Percentiles rank a stretch among this genome's conserved stretches.
Conservation (phyloP, 2,113 vertebrate genomes). For the Microtus ochrogaster region DNA sequence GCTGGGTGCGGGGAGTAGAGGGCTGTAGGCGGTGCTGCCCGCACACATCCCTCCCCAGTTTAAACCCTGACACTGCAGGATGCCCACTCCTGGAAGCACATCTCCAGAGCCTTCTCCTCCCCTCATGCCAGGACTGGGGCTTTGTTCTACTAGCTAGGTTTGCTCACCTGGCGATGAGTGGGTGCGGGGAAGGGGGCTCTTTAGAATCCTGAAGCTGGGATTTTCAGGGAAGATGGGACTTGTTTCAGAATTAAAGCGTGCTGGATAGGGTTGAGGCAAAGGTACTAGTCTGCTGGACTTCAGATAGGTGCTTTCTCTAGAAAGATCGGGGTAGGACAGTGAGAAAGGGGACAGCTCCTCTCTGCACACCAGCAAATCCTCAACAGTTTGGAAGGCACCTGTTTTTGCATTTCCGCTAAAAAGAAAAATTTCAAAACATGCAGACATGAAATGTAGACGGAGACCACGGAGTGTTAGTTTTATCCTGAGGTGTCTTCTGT, state of each 20-base stretch:
- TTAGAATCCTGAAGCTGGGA: conserved; percentile 64
- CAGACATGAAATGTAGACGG: not conserved
- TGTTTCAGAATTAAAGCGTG: not conserved
- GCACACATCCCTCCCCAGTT: conserved; percentile 5
- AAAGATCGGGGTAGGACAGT: not conserved
- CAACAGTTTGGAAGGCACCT: not conserved
- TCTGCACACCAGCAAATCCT: not conserved
- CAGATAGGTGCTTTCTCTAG: not conserved
- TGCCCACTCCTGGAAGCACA: conserved; percentile 72
- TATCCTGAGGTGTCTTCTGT: not conserved
- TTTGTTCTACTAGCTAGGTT: conserved; percentile 22
- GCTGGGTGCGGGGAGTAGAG: conserved; percentile 78
- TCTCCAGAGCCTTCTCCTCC: conserved; percentile 34
- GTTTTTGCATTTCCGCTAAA: not conserved
- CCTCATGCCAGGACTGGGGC: not conserved
- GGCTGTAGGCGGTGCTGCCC: conserved; percentile 68
- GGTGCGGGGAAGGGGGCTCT: not conserved
- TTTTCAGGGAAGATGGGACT: conserved; percentile 62
- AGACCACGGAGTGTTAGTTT: not conserved
- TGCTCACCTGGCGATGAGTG: conserved; percentile 70
- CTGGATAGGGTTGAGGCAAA: not conserved
- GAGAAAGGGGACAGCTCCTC: conserved; percentile 28
- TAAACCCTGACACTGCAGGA: conserved; percentile 86
- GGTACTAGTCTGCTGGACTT: not conserved
- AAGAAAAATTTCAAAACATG: not conserved